A percentile compares a stretch with the other conserved stretches of the same genome.
phyloP scores from a whole-genome alignment of 2,113 vertebrate species.

The Chrysochloris asiatica region DNA sequence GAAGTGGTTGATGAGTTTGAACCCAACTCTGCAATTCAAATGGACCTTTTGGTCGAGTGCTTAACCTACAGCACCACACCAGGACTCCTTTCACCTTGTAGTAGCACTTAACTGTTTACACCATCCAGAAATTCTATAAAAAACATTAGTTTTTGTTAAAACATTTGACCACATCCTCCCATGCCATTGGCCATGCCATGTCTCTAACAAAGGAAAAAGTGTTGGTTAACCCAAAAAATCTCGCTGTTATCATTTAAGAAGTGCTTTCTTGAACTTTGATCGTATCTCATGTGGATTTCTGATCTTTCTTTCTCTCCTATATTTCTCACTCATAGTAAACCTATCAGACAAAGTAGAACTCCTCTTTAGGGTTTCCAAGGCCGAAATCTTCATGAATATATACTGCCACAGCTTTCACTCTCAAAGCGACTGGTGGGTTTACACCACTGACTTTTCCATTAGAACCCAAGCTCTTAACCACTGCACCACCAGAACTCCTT shows the following conservation, averaged over 20 bases:
- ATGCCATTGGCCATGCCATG: not conserved
- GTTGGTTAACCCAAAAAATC: not conserved
- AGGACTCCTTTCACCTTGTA: too few species aligned
- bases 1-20: too few species aligned
- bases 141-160: not conserved
- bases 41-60: too few species aligned
- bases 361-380: not conserved
- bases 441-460: not conserved
- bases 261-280: conserved; percentile 18
- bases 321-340: not conserved
- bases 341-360: not conserved
- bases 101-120: too few species aligned
- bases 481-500: not conserved
- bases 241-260: not conserved
- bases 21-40: too few species aligned
- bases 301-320: not conserved
- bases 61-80: too few species aligned
- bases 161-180: not conserved
- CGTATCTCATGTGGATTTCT: not conserved
- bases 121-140: not conserved
- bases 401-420: not conserved
- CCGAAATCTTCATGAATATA: not conserved
- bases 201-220: not conserved
- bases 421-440: not conserved
- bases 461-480: not conserved